Conservation (phyloP, 2,888 invertebrate species). For the Iphiclides podalirius region DNA sequence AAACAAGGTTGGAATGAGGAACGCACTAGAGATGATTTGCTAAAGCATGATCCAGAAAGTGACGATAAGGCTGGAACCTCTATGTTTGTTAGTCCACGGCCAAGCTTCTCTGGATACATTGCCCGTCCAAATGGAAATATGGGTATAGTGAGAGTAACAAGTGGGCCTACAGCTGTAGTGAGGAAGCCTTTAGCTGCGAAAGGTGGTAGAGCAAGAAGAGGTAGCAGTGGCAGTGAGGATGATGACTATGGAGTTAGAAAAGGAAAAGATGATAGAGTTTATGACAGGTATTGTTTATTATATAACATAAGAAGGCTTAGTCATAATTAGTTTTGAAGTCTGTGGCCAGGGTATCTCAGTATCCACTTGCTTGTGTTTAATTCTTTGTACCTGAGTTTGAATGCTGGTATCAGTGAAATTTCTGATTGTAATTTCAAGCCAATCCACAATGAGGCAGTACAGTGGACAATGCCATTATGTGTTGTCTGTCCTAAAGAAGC, state of each 20-base stretch:
- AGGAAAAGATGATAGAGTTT: conserved; percentile 82
- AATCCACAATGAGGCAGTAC: no score
- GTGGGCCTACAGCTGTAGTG: conserved; percentile 39
- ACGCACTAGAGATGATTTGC: conserved; percentile 74
- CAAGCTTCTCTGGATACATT: conserved; percentile 47
- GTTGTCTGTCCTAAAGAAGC: no score
- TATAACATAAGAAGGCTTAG: no score
- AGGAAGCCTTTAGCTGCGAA: conserved; percentile 46
- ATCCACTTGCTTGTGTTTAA: no score
- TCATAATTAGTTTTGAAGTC: no score
- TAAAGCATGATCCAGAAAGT: conserved; percentile 70
- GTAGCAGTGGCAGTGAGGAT: conserved; percentile 80
- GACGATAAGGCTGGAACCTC: conserved; percentile 45
- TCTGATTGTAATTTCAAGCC: no score
- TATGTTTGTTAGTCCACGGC: conserved; percentile 38
- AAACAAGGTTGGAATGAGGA: conserved; percentile 80
- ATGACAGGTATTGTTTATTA: conserved; percentile 83
- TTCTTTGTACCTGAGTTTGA: no score
- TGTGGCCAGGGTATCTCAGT: no score
- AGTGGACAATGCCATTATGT: no score
- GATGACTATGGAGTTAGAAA: conserved; percentile 80
- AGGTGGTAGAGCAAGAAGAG: conserved; percentile 68
- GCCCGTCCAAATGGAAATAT: conserved; percentile 41
- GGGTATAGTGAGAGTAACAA: conserved; percentile 46
- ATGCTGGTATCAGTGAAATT: no score